phyloP scores from a whole-genome alignment of 1,140 invertebrate species.

The Chironomus striatipennis region DNA sequence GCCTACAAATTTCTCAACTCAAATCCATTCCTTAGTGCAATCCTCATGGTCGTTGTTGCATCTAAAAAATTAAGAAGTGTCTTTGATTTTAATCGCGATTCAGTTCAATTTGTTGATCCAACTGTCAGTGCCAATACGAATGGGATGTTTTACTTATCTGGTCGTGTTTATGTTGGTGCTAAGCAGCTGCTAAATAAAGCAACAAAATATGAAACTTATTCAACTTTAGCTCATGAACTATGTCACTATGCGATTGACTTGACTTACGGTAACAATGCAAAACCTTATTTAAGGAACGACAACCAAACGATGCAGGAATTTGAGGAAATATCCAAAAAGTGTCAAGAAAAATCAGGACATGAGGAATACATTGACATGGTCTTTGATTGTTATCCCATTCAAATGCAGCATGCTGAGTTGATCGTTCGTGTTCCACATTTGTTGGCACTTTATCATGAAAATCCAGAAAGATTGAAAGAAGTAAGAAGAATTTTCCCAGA shows the following conservation, averaged over 20 bases:
- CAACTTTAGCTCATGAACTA: background rate
- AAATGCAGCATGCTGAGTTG: background rate
- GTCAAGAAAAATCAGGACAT: background rate
- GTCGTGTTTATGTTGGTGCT: background rate
- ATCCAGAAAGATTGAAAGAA: background rate
- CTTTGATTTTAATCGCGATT: background rate
- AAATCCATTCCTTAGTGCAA: background rate
- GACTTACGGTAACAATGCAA: background rate
- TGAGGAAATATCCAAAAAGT: background rate
- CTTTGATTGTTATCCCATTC: background rate
- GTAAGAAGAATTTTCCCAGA: background rate
- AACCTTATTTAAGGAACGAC: background rate
- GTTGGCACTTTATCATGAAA: background rate
- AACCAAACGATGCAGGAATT: background rate
- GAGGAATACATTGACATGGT: background rate
- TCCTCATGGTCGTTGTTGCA: background rate
- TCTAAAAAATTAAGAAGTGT: background rate
- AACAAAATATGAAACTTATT: background rate
- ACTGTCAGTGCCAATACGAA: background rate
- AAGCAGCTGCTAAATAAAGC: background rate
- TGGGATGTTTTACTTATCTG: background rate
- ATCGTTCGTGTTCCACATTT: background rate
- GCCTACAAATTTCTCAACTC: background rate
- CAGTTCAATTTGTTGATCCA: background rate
- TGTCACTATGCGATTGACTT: background rate